Conservation (phyloP, 2,797 vertebrate genomes). For the Schizopygopsis pylzovi region DNA sequence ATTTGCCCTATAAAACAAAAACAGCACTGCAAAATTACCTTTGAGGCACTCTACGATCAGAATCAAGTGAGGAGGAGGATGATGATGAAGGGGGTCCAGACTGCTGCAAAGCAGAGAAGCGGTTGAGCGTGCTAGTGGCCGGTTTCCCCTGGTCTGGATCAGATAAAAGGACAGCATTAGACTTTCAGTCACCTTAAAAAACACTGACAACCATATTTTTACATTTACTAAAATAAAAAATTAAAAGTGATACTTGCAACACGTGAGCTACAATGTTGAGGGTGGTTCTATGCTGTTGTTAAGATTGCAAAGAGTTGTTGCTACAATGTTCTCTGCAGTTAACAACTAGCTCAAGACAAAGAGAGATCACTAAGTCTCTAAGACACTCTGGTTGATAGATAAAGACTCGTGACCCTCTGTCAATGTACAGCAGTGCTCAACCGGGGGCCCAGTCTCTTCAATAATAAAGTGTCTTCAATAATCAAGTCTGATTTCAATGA, state of each 20-base stretch:
- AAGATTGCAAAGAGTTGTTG: not conserved
- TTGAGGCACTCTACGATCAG: conserved; percentile 89
- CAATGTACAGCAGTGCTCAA: not conserved
- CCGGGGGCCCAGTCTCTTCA: not conserved
- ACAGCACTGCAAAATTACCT: conserved; percentile 75
- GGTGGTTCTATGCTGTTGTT: not conserved
- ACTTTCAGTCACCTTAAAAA: not conserved
- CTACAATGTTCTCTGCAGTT: not conserved
- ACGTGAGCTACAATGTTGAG: not conserved
- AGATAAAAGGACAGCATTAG: conserved; percentile 56
- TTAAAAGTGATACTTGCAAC: not conserved
- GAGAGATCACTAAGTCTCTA: not conserved
- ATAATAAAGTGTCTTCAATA: not conserved
- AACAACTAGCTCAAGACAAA: not conserved
- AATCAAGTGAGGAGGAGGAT: conserved; percentile 72
- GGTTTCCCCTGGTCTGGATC: conserved; percentile 82
- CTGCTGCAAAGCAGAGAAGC: conserved; percentile 95
- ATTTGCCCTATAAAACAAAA: not conserved
- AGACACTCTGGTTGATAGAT: not conserved
- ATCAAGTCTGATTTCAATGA: not conserved
- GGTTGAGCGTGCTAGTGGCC: conserved; percentile 92
- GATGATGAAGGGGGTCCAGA: conserved; percentile 74
- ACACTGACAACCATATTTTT: not conserved
- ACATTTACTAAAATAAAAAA: not conserved
- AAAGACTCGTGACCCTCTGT: not conserved